A percentile compares a stretch with the other conserved stretches of the same genome.
phyloP scores from a whole-genome alignment of 2,113 vertebrate genomes.

The Engraulis encrasicolus region DNA sequence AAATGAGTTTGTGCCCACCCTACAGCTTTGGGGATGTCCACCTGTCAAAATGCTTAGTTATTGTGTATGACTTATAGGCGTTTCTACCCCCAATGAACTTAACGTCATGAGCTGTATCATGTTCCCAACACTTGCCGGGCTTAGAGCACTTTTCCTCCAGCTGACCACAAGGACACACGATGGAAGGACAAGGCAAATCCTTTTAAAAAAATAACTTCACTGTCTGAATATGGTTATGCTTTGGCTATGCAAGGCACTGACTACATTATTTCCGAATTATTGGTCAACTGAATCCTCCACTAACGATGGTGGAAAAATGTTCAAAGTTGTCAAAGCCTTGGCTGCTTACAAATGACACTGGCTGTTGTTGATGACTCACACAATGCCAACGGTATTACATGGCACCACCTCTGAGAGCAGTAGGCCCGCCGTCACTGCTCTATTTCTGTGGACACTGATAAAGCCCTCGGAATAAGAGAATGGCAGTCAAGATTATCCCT shows the following conservation, averaged over 20 bases:
- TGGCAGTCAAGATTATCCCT: neutral
- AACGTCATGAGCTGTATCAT: slow-evolving; percentile 15
- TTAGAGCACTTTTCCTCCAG: neutral
- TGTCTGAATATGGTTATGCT: neutral
- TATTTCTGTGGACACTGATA: slow-evolving; percentile 5
- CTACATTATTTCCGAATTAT: neutral
- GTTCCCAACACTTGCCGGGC: slow-evolving; percentile 2
- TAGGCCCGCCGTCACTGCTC: slow-evolving; percentile 1
- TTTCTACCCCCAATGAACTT: slow-evolving; percentile 41
- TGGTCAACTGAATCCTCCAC: neutral
- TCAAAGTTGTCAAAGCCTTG: neutral
- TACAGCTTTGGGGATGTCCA: neutral
- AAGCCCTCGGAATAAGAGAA: neutral
- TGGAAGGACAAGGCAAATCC: neutral
- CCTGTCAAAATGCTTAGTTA: slow-evolving; percentile 37
- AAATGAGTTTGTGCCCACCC: neutral
- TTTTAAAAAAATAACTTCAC: too few relatives aligned
- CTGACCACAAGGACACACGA: neutral
- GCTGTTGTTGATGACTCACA: neutral
- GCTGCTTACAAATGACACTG: neutral
- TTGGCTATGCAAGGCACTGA: neutral
- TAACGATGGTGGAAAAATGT: neutral
- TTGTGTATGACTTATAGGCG: slow-evolving; percentile 42
- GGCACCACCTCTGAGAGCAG: slow-evolving; percentile 1
- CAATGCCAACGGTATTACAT: neutral